Base-by-base conservation (phyloP, 2,888 invertebrate genomes). In the Alviniconcha strummeri region DNA sequence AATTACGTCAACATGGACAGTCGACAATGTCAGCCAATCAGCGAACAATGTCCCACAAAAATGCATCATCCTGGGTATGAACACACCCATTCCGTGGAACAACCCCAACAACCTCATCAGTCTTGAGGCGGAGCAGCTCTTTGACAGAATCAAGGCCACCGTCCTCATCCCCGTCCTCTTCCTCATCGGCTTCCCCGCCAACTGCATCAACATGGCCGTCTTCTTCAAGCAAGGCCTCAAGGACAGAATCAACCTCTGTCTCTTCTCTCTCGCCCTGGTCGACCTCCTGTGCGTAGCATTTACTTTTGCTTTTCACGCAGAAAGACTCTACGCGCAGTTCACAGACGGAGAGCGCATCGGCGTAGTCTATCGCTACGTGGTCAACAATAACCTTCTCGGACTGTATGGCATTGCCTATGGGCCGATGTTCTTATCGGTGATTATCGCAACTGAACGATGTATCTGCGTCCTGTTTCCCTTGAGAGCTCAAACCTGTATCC, bases 191-290 rank as follows among this genome's bases (percentile, higher is more conserved):
- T 36, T 11, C 11, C 75, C 75, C 3, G 8, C 75, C 75, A 75
- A 75, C 54, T 1, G 19, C 55, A 5, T 52, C 54, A 75, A 55
- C 55, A 75, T 75, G 75, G 54, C 54, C 5, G 75, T 75, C 11
- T 75, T 75, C 75, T 11, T 55, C 54, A 75, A 75, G 75, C 75
- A 75, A 11, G 75, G 75, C 54, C 13, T 75, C 13, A 75, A 75
- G 4, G 15, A 75, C 15, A 5, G 52, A 52, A 75, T 55, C 54
- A 75, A 75, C 75, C 11, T 75, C 5, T 75, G 75, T 17, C 55
- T 75, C 8, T 75, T 9, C 3, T 15, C 36, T 8, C 9, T 75
- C 52, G 52, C 75, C 4, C 4, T 75, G 11, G 19, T 5, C 4
- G 75, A 75, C 36, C 54, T 52, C 2, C 1, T 75, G 52, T 75